These are phyloP conservation scores for Hyperoodon ampullatus DNA, from an alignment of 2,113 vertebrate species.

Conservation along the genomic window DNA sequence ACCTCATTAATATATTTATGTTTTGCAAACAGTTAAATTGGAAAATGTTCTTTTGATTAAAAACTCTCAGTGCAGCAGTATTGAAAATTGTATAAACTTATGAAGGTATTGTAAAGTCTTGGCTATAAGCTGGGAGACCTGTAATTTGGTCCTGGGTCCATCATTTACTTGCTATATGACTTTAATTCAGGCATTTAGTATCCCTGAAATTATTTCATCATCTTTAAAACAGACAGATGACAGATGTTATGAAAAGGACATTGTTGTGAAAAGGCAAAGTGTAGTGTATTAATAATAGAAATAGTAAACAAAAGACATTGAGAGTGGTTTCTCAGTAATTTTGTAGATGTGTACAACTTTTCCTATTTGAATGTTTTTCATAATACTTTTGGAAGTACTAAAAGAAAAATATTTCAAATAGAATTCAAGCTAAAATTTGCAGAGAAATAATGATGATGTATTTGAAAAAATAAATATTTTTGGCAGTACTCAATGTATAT, in stretches of 20 bases:
- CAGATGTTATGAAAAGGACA: background rate
- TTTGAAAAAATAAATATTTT: constrained; percentile 36
- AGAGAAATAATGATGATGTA: background rate
- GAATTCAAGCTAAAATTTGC: background rate
- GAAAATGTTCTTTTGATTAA: constrained; percentile 5
- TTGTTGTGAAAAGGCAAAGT: background rate
- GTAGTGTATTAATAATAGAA: background rate
- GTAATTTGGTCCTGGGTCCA: background rate
- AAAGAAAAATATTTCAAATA: background rate
- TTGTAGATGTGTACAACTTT: background rate
- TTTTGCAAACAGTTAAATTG: background rate
- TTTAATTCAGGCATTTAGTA: background rate
- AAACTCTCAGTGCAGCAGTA: background rate
- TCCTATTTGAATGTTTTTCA: background rate
- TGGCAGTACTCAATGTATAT: background rate
- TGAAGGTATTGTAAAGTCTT: background rate
- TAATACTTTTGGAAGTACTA: constrained; percentile 10
- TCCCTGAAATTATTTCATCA: background rate
- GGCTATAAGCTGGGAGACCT: background rate
- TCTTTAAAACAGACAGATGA: background rate
- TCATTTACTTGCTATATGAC: background rate
- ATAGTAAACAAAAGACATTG: background rate
- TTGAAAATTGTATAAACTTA: background rate
- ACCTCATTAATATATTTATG: background rate
- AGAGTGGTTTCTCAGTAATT: background rate